Percentiles rank a stretch among this genome's conserved stretches.
Conservation (phyloP, 2,888 invertebrate species). For the Biston stratarius region DNA sequence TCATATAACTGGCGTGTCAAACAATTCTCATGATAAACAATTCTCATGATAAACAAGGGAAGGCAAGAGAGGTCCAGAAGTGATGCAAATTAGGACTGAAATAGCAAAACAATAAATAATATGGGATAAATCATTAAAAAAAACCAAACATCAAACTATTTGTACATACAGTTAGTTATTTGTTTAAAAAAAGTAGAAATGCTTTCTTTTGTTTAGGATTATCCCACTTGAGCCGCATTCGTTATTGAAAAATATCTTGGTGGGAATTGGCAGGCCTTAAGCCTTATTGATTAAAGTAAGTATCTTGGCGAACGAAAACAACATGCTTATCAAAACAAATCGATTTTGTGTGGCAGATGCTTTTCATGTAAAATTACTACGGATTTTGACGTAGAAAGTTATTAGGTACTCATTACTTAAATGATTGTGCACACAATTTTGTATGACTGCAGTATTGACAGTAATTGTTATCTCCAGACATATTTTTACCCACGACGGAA, state of each 20-base stretch:
- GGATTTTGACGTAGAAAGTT: no score
- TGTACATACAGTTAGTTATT: neutral
- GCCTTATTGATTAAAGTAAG: constrained; percentile 7
- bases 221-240: neutral
- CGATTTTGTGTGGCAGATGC: neutral
- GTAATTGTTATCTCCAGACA: no score
- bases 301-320: constrained; percentile 8
- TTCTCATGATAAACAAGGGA: no score
- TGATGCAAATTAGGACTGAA: no score
- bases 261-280: neutral
- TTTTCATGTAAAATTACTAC: neutral
- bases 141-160: neutral
- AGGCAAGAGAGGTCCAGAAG: no score
- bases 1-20: no score
- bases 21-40: no score
- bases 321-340: neutral
- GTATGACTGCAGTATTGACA: no score
- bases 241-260: neutral
- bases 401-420: no score
- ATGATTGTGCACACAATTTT: no score
- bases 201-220: neutral
- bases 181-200: neutral
- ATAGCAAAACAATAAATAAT: neutral
- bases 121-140: no score
- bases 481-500: no score